Conservation (phyloP, 2,113 vertebrate species). For the Lucifuga dentata region DNA sequence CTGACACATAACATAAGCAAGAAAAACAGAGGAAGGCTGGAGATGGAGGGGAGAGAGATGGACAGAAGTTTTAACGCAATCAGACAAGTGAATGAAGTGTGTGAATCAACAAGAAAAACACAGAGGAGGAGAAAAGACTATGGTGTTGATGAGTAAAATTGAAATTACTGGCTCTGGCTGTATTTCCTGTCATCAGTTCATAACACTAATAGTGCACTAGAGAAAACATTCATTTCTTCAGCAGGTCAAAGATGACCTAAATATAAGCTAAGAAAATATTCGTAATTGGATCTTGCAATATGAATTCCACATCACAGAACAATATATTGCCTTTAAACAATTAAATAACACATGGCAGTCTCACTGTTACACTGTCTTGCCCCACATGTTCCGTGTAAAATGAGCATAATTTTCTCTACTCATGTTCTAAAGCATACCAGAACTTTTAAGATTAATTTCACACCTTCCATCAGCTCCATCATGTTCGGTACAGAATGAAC, state of each 20-base stretch:
- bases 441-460: too few relatives aligned
- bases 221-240: constrained; percentile 10
- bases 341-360: constrained; percentile 34
- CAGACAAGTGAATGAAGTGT: constrained; percentile 57
- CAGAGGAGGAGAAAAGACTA: constrained; percentile 38
- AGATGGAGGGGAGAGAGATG: constrained; percentile 46
- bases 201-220: constrained; percentile 77
- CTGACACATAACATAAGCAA: constrained; percentile 37
- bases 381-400: constrained; percentile 9
- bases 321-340: constrained; percentile 46
- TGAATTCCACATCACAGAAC: constrained; percentile 22
- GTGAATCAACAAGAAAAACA: constrained; percentile 31
- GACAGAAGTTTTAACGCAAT: constrained; percentile 50
- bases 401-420: too few relatives aligned
- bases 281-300: constrained; percentile 28
- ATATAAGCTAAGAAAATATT: too few relatives aligned
- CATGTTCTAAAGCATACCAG: too few relatives aligned
- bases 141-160: constrained; percentile 41
- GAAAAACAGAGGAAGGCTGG: constrained; percentile 24
- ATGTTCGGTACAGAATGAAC: too few relatives aligned
- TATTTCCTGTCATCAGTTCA: constrained; percentile 67
- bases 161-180: constrained; percentile 65
- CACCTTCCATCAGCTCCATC: too few relatives aligned
- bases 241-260: background rate
- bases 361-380: constrained; percentile 17